Percentiles rank a stretch among this genome's conserved stretches.
Conservation (phyloP, 2,797 vertebrate species). For the Xenops minutus region DNA sequence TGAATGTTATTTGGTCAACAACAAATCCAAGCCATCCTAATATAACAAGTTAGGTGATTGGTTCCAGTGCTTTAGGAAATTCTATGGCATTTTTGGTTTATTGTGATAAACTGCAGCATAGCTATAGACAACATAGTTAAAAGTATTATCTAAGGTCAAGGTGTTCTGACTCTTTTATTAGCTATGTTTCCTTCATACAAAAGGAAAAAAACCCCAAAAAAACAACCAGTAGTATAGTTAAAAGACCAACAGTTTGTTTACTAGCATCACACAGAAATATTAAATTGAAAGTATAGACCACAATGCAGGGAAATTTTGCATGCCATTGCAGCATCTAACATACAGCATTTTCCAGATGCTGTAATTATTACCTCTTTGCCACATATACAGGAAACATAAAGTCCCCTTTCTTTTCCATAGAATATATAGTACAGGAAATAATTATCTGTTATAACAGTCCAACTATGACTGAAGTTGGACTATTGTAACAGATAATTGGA, state of each 20-base stretch:
- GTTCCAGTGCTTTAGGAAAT: neutral
- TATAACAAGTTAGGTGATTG: neutral
- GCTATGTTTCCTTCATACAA: neutral
- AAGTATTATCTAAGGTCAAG: neutral
- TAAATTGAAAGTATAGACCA: neutral
- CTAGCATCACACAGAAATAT: neutral
- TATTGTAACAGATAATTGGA: no score
- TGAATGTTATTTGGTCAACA: neutral
- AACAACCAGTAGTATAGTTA: neutral
- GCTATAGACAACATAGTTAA: neutral
- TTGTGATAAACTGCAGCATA: neutral
- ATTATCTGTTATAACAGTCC: neutral
- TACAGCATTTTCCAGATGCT: neutral
- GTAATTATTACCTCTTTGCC: neutral
- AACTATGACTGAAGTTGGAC: neutral
- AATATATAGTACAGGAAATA: neutral
- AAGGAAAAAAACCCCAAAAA: neutral
- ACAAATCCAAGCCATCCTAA: neutral
- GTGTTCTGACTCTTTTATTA: neutral
- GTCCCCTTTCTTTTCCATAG: neutral
- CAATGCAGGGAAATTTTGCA: neutral
- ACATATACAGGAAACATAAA: neutral
- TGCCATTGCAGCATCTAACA: neutral
- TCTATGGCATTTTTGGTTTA: neutral
- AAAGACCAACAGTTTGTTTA: neutral